phyloP scores from a whole-genome alignment of 2,113 vertebrate genomes.

The Malaclemys terrapin region DNA sequence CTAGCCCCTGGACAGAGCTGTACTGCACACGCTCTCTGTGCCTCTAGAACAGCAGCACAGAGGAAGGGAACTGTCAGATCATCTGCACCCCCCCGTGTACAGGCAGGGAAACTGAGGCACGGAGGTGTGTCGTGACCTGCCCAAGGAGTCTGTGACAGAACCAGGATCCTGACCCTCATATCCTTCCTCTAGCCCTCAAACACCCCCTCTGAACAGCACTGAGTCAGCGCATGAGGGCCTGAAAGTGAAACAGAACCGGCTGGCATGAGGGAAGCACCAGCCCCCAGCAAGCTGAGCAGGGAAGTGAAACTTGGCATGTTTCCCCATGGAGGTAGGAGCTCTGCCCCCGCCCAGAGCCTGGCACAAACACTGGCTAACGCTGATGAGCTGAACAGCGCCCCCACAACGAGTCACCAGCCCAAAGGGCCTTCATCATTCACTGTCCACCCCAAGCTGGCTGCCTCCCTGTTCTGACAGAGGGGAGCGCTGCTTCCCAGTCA shows the following conservation, averaged over 20 bases:
- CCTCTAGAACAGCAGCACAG: neutral
- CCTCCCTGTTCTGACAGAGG: neutral
- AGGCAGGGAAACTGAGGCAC: neutral
- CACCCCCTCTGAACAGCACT: too few relatives aligned
- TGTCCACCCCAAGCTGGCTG: neutral
- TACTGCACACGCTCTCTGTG: neutral
- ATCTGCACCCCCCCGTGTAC: too few relatives aligned
- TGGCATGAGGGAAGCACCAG: neutral
- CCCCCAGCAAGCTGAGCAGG: neutral
- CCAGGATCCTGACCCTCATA: too few relatives aligned
- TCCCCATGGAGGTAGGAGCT: neutral
- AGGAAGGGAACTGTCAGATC: neutral
- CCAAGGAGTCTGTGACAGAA: too few relatives aligned
- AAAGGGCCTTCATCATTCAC: neutral
- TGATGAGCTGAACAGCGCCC: too few relatives aligned
- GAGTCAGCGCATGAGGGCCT: neutral
- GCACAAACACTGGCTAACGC: neutral
- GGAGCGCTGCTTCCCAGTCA: neutral
- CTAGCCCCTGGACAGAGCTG: neutral
- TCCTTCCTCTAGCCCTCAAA: neutral
- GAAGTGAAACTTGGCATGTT: neutral
- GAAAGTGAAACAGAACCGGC: neutral
- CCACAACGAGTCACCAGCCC: neutral
- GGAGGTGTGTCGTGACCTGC: neutral
- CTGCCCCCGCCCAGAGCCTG: too few relatives aligned